These are phyloP conservation scores for Drosophila azteca DNA, from an alignment of 1,140 invertebrate genomes.

Conservation along the genomic window DNA sequence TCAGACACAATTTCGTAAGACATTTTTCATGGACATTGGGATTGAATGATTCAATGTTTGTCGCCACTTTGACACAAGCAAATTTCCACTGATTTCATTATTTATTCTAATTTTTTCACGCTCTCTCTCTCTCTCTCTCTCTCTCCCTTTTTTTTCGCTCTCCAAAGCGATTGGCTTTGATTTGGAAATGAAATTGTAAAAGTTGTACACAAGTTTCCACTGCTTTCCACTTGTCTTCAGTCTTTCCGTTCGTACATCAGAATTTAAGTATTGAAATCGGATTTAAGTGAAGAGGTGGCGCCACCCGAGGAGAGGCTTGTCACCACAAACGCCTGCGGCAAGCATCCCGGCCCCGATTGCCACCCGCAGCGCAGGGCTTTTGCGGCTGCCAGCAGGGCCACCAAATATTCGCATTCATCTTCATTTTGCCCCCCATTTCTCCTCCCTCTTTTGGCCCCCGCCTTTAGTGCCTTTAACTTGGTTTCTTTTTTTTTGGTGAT, in stretches of 20 bases:
- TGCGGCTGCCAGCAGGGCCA: slow-evolving; percentile 43
- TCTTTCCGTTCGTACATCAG: slow-evolving; percentile 2
- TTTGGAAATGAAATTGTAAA: slow-evolving; percentile 18
- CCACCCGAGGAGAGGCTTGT: slow-evolving; percentile 19
- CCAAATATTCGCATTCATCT: slow-evolving; percentile 73
- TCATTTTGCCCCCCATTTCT: slow-evolving; percentile 64
- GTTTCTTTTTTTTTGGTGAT: slow-evolving; percentile 14
- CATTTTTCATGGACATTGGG: slow-evolving; percentile 9
- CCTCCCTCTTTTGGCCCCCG: no score
- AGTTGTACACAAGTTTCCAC: slow-evolving; percentile 23
- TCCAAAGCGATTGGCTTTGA: slow-evolving; percentile 22
- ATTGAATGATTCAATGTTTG: slow-evolving; percentile 8
- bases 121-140: background rate
- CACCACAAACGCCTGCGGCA: slow-evolving; percentile 51
- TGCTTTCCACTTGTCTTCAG: slow-evolving; percentile 18
- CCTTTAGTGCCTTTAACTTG: slow-evolving; percentile 51
- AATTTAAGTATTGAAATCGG: slow-evolving; percentile 48
- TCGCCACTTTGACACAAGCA: background rate
- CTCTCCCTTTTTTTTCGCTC: background rate
- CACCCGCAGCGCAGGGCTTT: slow-evolving; percentile 44
- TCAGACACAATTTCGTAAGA: background rate
- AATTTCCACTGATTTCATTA: slow-evolving; percentile 11
- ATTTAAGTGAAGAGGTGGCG: slow-evolving; percentile 43
- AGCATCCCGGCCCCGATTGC: slow-evolving; percentile 21
- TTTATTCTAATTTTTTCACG: slow-evolving; percentile 20